phyloP scores from a whole-genome alignment of 2,113 vertebrate genomes.

The Ictalurus punctatus region DNA sequence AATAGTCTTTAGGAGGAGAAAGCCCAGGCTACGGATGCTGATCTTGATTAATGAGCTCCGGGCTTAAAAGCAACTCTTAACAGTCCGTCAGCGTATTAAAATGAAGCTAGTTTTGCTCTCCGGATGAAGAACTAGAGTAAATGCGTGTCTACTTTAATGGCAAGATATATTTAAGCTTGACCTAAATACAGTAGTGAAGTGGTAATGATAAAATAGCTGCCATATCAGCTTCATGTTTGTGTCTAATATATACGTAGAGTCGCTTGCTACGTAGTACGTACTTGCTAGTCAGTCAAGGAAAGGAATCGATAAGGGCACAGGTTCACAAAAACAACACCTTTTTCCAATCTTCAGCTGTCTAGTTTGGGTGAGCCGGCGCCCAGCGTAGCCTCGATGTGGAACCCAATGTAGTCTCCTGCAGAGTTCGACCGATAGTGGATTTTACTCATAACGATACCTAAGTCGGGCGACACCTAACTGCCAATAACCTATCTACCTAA shows the following conservation, averaged over 20 bases:
- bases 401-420: neutral
- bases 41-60: slow-evolving; percentile 38
- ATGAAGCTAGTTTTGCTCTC: neutral
- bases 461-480: too few species aligned
- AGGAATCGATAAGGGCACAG: neutral
- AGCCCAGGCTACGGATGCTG: slow-evolving; percentile 13
- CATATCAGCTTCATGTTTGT: neutral
- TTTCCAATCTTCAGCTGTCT: neutral
- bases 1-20: slow-evolving; percentile 34
- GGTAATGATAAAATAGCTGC: neutral
- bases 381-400: neutral
- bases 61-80: slow-evolving; percentile 12
- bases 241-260: neutral
- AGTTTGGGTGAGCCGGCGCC: neutral
- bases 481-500: too few species aligned
- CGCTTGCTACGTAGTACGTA: neutral
- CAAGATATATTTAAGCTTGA: slow-evolving; percentile 14
- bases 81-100: slow-evolving; percentile 1
- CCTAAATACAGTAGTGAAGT: neutral
- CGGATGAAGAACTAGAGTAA: neutral
- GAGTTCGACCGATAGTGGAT: too few species aligned
- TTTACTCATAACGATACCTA: too few species aligned
- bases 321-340: neutral
- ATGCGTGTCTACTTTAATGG: neutral
- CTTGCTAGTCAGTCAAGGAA: neutral